Evolutionary conservation across 2,113 vertebrate species (phyloP).

Genomic region (Microcebus griseorufus): DNA sequence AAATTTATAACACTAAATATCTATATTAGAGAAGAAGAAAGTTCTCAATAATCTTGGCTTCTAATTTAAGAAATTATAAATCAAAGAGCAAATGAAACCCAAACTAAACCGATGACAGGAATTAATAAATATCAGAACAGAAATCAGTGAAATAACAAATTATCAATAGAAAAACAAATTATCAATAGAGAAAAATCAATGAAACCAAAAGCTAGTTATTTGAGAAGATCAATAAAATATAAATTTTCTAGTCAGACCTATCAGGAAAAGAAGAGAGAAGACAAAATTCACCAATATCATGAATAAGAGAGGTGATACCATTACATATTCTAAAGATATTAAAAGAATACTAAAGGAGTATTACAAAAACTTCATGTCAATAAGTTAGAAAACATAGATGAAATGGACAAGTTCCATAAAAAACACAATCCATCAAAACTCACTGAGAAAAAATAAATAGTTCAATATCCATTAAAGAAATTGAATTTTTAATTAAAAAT

Average conservation of each 20-base stretch:
- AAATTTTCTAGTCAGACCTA: background rate
- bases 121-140: background rate
- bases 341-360: background rate
- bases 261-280: background rate
- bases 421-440: background rate
- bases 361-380: background rate
- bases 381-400: background rate
- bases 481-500: conserved; percentile 2
- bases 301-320: background rate
- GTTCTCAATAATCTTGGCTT: background rate
- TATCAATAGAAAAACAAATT: background rate
- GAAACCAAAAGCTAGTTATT: background rate
- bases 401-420: background rate
- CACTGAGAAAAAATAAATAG: background rate
- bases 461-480: background rate
- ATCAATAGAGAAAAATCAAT: background rate
- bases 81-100: background rate
- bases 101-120: background rate
- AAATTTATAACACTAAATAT: background rate
- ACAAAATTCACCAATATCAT: background rate
- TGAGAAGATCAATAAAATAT: background rate
- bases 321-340: background rate
- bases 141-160: background rate
- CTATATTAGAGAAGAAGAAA: background rate
- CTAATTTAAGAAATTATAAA: background rate